phyloP scores from a whole-genome alignment of 2,797 vertebrate genomes.

The Coregonus sp. region DNA sequence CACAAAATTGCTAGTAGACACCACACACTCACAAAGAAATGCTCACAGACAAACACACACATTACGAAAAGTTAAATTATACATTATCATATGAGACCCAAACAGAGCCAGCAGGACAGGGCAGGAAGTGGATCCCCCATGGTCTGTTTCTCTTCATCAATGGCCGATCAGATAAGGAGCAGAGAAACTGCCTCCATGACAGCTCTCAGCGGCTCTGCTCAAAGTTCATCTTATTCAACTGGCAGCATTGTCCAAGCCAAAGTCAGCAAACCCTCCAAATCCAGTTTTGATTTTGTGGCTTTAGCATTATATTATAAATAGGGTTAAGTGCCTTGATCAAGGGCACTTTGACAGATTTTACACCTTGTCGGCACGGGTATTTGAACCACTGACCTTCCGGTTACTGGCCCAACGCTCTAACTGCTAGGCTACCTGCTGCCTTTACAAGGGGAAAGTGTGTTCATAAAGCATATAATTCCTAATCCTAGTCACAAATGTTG shows the following conservation, averaged over 20 bases:
- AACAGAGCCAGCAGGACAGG: not conserved
- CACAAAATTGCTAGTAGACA: not conserved
- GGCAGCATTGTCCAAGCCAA: conserved; percentile 18
- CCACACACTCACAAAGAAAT: not conserved
- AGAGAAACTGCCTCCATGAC: conserved; percentile 26
- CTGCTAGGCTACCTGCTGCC: not conserved
- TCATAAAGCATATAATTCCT: conserved; percentile 15
- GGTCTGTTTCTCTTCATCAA: conserved; percentile 43
- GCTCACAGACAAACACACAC: not conserved
- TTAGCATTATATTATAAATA: not conserved
- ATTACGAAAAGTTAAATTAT: not conserved
- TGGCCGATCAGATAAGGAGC: conserved; percentile 50
- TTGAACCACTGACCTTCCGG: no score
- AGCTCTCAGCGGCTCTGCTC: not conserved
- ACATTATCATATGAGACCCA: not conserved
- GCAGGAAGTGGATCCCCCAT: conserved; percentile 13
- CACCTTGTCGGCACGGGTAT: no score
- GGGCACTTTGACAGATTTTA: no score
- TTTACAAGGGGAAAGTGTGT: conserved; percentile 35
- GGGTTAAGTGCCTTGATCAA: no score
- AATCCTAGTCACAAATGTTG: not conserved
- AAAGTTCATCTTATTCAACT: conserved; percentile 12
- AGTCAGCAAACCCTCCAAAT: conserved; percentile 21
- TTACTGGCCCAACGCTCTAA: no score
- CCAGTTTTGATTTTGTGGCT: not conserved